Evolutionary conservation across 2,113 vertebrate genomes (phyloP), one percentile per base, ranked within the genome.

Genomic region (Silurus meridionalis): DNA sequence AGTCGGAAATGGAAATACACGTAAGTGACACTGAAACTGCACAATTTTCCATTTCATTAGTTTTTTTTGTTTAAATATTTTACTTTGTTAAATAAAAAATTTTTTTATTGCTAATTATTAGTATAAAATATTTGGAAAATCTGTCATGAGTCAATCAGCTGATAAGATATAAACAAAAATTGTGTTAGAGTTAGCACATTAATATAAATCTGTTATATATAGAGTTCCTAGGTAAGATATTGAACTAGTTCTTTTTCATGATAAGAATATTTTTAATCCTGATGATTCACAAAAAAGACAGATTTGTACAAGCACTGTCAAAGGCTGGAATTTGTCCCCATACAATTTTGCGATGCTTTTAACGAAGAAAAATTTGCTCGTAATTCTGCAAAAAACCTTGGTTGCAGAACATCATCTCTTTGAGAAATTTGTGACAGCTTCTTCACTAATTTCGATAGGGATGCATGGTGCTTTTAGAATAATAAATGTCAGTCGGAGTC

Each of bases 1-100:
- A 58, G 96, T 92, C 8, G 98, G 97, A 83, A 96, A 95, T 72
- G 98, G 98, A 89, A 96, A 94, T 82, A 99, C 98, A 91, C 94
- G 98, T 99, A 91, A 93, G 85, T 21, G 19, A 17, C 5, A 9
- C 10, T 11, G 11, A 69, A 78, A 8, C 23, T 53, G 50, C 28
- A 46, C 7, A 37, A 37, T 37, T 37, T 37, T 37, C 7, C 37
- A 48, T 48, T 21, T 8, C 37, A 48, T 4, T 7, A 4, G 13
- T 69, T 69, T 50, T 50, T 6, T 21, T 50, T 74, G 48, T 23
- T 74, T 71, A 11, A 48, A 72, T 72, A 2, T 48, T 15, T 48
- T 48, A 17, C 69, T 72, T 71, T 48, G 1, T 17, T 19, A 48
- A 72, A 48, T 71, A 6, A 14, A 8, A 6, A 14, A 8, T 21